A percentile compares a stretch with the other conserved stretches of the same genome.
Evolutionary conservation across 2,113 vertebrate genomes (phyloP).

Genomic region (Ramphastos sulfuratus): DNA sequence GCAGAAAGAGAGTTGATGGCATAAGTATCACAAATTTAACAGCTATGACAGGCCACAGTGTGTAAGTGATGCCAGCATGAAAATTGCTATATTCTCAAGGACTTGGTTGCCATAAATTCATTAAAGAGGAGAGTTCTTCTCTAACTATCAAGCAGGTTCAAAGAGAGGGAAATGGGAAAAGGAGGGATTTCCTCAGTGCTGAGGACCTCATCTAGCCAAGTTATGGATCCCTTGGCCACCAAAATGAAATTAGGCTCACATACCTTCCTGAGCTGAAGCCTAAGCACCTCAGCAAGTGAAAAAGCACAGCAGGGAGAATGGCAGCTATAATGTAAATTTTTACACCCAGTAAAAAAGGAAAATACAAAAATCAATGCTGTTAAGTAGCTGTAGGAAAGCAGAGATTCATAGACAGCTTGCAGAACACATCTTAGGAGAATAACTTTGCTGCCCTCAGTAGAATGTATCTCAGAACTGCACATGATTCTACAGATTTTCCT

Average conservation of each 20-base stretch:
- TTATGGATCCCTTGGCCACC: not conserved
- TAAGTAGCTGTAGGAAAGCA: not conserved
- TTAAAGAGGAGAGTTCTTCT: not conserved
- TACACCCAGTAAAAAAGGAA: not conserved
- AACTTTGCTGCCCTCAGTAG: not conserved
- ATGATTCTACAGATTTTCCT: not conserved
- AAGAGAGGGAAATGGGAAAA: not conserved
- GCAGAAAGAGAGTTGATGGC: not conserved
- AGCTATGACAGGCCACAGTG: not conserved
- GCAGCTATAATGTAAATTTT: not conserved
- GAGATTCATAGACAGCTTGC: not conserved
- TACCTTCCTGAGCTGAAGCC: not conserved
- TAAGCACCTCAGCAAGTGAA: not conserved
- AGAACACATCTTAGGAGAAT: not conserved
- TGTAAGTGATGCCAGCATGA: not conserved
- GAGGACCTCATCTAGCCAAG: not conserved
- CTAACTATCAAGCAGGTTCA: not conserved
- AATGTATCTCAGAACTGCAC: not conserved
- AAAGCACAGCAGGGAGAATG: not conserved
- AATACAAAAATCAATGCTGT: not conserved
- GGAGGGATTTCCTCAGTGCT: not conserved
- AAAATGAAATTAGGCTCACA: not conserved
- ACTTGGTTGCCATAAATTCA: not conserved
- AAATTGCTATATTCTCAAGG: not conserved
- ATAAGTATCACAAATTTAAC: not conserved